These are phyloP conservation scores for Trichacis sp. DNA, from an alignment of 2,888 invertebrate genomes.

Conservation along the genomic window DNA sequence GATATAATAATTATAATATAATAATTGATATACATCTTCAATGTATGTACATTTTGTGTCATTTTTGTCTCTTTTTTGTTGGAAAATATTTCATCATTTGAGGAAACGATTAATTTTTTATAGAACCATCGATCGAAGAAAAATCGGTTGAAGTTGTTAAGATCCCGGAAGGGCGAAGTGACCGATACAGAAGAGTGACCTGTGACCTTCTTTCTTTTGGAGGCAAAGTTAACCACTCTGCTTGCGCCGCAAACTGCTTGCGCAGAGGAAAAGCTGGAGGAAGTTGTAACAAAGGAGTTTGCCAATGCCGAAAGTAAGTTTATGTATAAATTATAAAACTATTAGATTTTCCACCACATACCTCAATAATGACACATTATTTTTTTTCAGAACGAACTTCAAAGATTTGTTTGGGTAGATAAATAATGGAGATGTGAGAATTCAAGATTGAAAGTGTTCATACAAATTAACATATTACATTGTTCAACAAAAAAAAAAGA, in stretches of 20 bases:
- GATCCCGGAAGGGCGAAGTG: conserved; percentile 50
- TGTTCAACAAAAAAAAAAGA: too few relatives aligned
- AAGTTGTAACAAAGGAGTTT: conserved; percentile 53
- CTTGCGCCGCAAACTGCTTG: conserved; percentile 60
- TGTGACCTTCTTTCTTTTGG: conserved; percentile 54
- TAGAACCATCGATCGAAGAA: not conserved
- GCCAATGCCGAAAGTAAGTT: conserved; percentile 56
- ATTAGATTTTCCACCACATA: not conserved
- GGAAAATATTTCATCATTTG: too few relatives aligned
- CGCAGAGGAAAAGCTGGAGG: conserved; percentile 59
- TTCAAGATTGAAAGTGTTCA: not conserved
- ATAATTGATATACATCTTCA: not conserved
- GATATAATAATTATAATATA: too few relatives aligned
- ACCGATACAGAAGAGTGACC: conserved; percentile 57
- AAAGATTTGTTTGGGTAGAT: not conserved
- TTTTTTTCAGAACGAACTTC: not conserved
- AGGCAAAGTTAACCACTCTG: conserved; percentile 49
- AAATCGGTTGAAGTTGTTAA: not conserved
- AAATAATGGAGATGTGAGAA: not conserved
- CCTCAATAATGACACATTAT: not conserved
- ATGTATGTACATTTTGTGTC: not conserved
- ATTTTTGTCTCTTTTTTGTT: not conserved
- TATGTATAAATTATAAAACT: conserved; percentile 1
- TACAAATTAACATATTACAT: not conserved
- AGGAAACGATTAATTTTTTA: too few relatives aligned